Evolutionary conservation across 1,140 invertebrate species (phyloP).

Genomic region (Goniozus legneri): DNA sequence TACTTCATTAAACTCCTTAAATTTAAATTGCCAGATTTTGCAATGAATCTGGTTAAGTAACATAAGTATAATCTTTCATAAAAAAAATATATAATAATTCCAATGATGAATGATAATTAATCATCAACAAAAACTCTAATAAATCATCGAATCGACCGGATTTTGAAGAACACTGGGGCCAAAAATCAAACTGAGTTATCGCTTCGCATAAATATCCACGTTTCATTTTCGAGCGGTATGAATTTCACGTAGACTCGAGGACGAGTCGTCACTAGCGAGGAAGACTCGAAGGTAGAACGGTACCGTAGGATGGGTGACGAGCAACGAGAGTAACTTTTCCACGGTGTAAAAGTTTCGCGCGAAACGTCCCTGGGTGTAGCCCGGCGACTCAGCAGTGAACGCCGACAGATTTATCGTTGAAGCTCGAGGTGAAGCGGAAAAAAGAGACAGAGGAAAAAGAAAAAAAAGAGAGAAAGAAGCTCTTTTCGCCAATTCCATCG

Average conservation of each 20-base stretch:
- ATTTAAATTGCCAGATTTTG: no score
- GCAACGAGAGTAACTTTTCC: background rate
- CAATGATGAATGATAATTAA: no score
- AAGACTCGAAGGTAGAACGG: background rate
- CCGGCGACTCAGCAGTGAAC: background rate
- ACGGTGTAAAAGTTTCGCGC: background rate
- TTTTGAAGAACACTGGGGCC: no score
- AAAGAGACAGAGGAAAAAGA: background rate
- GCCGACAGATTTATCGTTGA: background rate
- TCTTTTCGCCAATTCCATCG: background rate
- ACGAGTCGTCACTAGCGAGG: background rate
- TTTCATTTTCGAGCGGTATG: no score
- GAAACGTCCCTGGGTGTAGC: background rate
- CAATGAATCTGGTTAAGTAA: no score
- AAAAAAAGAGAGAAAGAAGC: constrained; percentile 1
- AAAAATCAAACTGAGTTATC: no score
- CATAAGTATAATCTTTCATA: no score
- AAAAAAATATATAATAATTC: no score
- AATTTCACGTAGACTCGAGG: background rate
- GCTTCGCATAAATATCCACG: no score
- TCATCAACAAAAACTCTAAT: no score
- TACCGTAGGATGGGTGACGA: background rate
- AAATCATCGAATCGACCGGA: no score
- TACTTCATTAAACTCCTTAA: no score
- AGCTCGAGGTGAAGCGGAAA: background rate